phyloP scores from a whole-genome alignment of 2,113 vertebrate species.

The Tamias sibiricus region DNA sequence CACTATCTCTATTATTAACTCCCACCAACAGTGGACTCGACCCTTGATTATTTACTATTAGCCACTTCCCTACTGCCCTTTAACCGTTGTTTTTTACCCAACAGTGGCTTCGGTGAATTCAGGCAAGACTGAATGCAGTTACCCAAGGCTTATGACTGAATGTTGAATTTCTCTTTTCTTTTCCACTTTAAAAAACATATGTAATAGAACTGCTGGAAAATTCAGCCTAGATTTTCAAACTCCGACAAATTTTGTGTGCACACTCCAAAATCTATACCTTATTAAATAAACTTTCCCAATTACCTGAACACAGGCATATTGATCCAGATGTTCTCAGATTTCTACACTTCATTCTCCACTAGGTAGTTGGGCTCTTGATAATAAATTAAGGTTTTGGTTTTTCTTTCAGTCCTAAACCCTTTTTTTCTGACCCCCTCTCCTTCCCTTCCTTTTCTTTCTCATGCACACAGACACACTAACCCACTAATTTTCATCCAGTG shows the following conservation, averaged over 20 bases:
- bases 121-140: background rate
- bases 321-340: background rate
- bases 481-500: background rate
- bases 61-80: background rate
- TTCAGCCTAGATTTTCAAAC: background rate
- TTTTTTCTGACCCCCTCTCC: too few relatives aligned
- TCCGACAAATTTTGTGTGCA: background rate
- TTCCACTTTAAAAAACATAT: background rate
- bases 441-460: background rate
- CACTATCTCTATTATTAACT: background rate
- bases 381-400: background rate
- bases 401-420: background rate
- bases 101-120: background rate
- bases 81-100: background rate
- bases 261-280: background rate
- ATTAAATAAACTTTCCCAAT: background rate
- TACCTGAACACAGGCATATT: background rate
- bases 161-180: slow-evolving; percentile 31
- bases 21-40: background rate
- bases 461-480: background rate
- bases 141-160: background rate
- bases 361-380: background rate
- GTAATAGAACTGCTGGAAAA: background rate
- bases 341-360: background rate
- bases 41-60: background rate